Evolutionary conservation across 1,140 invertebrate species (phyloP).

Genomic region (Chrysoperla carnea): DNA sequence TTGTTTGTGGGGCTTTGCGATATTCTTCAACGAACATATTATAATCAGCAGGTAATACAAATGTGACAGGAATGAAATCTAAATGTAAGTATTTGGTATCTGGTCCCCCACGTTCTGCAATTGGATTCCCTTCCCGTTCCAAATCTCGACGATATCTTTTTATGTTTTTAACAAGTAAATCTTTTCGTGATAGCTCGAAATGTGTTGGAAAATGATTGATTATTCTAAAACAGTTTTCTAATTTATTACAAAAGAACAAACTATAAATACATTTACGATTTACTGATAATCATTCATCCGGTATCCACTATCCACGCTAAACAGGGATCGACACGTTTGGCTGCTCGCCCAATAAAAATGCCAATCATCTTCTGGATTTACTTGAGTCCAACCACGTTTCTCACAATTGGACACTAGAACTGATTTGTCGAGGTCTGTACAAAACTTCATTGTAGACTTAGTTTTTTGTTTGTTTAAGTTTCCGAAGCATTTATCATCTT

Average conservation of each 20-base stretch:
- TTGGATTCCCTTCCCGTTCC: constrained; percentile 71
- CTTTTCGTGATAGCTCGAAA: constrained; percentile 87
- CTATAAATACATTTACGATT: constrained; percentile 15
- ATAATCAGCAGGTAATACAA: constrained; percentile 84
- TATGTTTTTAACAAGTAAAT: constrained; percentile 89
- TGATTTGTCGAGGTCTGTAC: constrained; percentile 89
- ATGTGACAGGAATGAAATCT: constrained; percentile 86
- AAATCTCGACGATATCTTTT: constrained; percentile 84
- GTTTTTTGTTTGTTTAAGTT: too few species aligned
- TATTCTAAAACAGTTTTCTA: constrained; percentile 34
- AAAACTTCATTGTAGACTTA: constrained; percentile 31
- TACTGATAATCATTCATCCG: constrained; percentile 83
- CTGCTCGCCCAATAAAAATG: constrained; percentile 93
- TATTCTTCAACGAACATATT: constrained; percentile 95
- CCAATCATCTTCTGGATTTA: constrained; percentile 86
- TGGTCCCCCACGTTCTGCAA: constrained; percentile 53
- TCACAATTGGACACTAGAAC: constrained; percentile 88
- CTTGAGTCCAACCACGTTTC: constrained; percentile 79
- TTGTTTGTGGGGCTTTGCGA: constrained; percentile 73
- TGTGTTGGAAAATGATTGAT: constrained; percentile 91
- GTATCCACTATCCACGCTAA: constrained; percentile 84
- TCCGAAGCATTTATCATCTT: too few species aligned
- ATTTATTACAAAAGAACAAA: too few species aligned
- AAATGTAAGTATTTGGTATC: constrained; percentile 56
- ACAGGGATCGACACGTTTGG: constrained; percentile 74